Evolutionary conservation across 2,797 vertebrate genomes (phyloP), one percentile per base, ranked within the genome.

Genomic region (Lutra lutra): DNA sequence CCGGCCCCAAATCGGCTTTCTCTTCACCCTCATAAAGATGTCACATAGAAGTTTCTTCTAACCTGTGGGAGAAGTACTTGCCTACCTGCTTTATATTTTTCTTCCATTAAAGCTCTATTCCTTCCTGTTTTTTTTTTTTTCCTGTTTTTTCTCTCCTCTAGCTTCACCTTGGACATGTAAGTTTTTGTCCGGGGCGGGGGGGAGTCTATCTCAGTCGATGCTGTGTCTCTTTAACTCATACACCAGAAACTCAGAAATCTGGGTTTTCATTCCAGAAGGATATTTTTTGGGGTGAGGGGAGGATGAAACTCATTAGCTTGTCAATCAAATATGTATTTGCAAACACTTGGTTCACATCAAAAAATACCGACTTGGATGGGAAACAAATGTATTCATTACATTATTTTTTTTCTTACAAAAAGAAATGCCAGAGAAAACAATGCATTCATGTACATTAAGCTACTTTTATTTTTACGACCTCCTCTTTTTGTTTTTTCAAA

Each of bases 281-380:
- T 83, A 20, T 92, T 97, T 96, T 10, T 3, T 88, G 66, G 68
- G 11, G 14, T 21, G 1, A 25, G 58, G 35, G 3, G 23, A 70
- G 48, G n/a, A 83, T 29, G 51, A 86, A 4, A 0, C 86, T 97
- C 86, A 93, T 95, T 97, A 97, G 51, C 82, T 97, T 97, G 94
- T 97, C 98, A 98, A 62, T 97, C 96, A 97, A 97, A 97, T 56
- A 40, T 85, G 21, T 98, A 89, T 98, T 98, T 98, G 88, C 95
- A 98, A 95, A 98, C 96, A 92, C 0, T 89, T 94, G n/a, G 78
- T 60, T 97, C 35, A 27, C 54, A 87, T 97, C 95, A 97, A 97
- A 96, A 79, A 95, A 92, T 89, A 88, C 43, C 73, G 91, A 85
- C 70, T 97, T n/a, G 8, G 83, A 94, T 79, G 78, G 96, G 68